Base-by-base conservation (phyloP, 2,888 invertebrate genomes). In the Athripsodes cinereus region DNA sequence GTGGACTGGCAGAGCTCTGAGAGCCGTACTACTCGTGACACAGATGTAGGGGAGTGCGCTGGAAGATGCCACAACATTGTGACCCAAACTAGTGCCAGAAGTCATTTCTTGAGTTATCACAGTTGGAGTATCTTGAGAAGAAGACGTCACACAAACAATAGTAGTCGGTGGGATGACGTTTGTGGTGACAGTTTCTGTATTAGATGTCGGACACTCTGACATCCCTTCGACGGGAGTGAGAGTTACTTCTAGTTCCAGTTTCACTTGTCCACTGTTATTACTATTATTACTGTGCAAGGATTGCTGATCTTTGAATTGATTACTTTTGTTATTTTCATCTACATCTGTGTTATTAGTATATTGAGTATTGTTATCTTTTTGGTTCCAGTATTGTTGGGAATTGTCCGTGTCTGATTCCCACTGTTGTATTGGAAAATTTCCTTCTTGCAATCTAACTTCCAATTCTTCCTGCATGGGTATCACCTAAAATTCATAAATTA, bases 151-250 rank as follows among this genome's bases (percentile, higher is more conserved):
- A 35, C 58, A 55, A 35, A 62, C 58, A 10, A 60, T 57, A 2
- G 60, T 60, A 2, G 60, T 60, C 16, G 60, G 60, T 2, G 60
- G 60, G n/a, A 60, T 53, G 8, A 60, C 60, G 16, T 46, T 57
- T n/a, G 57, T 34, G 34, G 49, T 34, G 19, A 34, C 40, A 2
- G 34, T 44, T 18, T 52, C 55, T n/a, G 22, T 22, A 35, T 21
- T 53, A 16, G 48, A 34, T 46, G 54, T 44, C 2, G 26, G 2
- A 31, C 53, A 48, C 16, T 53, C 59, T 2, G 72, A 68, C 62
- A 70, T 73, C 62, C 81, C 79, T 67, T 83, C 82, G 71, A 84
- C 84, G 5, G 83, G 82, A 1, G 83, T 83, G 66, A 84, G 70
- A 1, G 83, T 83, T 22, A 83, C 81, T 70, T 81, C 81, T 56